Evolutionary conservation across 2,888 invertebrate species (phyloP).

Genomic region (Amphipoea oculea): DNA sequence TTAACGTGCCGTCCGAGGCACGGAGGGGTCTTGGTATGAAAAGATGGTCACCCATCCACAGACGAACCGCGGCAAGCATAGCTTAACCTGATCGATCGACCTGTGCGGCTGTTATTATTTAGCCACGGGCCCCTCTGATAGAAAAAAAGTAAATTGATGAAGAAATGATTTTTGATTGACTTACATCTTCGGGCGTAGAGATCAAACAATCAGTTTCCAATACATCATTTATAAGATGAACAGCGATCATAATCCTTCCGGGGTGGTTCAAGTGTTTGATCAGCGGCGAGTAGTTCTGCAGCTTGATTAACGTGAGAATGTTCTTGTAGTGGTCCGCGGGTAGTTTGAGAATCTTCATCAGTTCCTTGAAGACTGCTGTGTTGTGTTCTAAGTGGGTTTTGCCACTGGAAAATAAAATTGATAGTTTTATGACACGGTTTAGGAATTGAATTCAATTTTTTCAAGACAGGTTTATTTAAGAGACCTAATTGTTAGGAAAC

Average conservation of each 20-base stretch:
- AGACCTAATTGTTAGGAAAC: too few relatives aligned
- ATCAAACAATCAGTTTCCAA: slow-evolving; percentile 97
- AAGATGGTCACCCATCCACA: too few relatives aligned
- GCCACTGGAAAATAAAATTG: slow-evolving; percentile 85
- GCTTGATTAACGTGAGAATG: slow-evolving; percentile 95
- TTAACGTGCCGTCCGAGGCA: too few relatives aligned
- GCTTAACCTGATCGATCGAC: too few relatives aligned
- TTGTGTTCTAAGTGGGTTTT: slow-evolving; percentile 92
- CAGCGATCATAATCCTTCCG: slow-evolving; percentile 95
- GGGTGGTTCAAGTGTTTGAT: slow-evolving; percentile 96
- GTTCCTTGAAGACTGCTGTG: slow-evolving; percentile 96
- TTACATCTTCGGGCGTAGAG: slow-evolving; percentile 96
- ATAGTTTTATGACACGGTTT: not conserved
- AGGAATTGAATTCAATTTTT: too few relatives aligned
- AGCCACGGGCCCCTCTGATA: too few relatives aligned
- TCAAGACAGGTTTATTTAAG: too few relatives aligned
- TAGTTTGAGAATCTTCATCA: slow-evolving; percentile 97
- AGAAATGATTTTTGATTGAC: slow-evolving; percentile 54
- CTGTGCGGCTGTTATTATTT: too few relatives aligned
- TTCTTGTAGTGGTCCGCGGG: slow-evolving; percentile 99
- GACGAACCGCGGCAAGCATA: too few relatives aligned
- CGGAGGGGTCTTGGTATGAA: too few relatives aligned
- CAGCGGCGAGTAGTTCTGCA: slow-evolving; percentile 96
- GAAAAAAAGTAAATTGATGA: too few relatives aligned
- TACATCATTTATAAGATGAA: slow-evolving; percentile 97